Conservation (phyloP, 30 jellyfish, hydroid and myxozoan species). For the Clytia hemisphaerica region DNA sequence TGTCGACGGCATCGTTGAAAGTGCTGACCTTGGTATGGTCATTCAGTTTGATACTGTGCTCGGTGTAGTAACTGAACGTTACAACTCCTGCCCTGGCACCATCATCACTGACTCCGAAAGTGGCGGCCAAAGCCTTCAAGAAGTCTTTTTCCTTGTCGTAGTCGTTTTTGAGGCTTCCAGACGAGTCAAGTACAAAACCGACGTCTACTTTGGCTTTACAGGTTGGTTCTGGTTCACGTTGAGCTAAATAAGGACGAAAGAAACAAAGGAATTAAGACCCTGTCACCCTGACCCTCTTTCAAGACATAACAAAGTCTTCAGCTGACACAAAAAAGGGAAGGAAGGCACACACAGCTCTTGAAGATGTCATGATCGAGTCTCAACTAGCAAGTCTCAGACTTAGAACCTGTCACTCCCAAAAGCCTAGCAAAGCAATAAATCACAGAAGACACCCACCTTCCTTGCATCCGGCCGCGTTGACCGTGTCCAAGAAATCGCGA, state of each 20-base stretch:
- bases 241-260: no score
- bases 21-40: conserved; percentile 31
- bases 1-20: conserved; percentile 55
- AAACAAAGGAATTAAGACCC: no score
- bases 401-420: no score
- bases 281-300: no score
- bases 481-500: conserved; percentile 15
- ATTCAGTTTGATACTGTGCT: conserved; percentile 43
- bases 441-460: no score
- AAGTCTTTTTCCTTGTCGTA: conserved; percentile 53
- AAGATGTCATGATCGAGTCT: no score
- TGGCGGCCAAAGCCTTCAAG: conserved; percentile 40
- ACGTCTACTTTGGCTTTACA: conserved; percentile 69
- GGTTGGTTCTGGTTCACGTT: no score
- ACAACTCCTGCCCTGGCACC: conserved; percentile 52
- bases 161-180: conserved; percentile 51
- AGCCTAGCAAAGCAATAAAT: no score
- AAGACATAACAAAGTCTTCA: no score
- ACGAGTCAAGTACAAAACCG: conserved; percentile 56
- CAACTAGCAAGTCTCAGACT: no score
- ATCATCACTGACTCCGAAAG: conserved; percentile 34
- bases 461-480: conserved; percentile 8
- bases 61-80: conserved; percentile 52
- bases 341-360: no score
- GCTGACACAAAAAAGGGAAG: no score